A percentile compares a stretch with the other conserved stretches of the same genome.
phyloP scores from a whole-genome alignment of 2,888 invertebrate species.

The Selenia dentaria region DNA sequence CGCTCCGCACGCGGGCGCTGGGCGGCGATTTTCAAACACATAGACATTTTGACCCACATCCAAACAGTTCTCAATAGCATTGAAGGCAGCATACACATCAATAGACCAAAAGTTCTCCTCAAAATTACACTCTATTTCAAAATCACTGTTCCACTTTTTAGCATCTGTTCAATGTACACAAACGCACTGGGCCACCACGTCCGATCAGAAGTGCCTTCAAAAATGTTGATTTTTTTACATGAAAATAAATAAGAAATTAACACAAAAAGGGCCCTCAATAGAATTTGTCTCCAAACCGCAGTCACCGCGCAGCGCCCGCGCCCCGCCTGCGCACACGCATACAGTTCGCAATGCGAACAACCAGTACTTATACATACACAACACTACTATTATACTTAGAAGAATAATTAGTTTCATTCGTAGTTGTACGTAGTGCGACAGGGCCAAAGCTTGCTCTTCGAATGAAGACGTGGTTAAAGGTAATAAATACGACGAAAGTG shows the following conservation, averaged over 20 bases:
- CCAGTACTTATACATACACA: slow-evolving; percentile 71
- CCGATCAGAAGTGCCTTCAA: slow-evolving; percentile 98
- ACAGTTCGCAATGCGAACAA: slow-evolving; percentile 68
- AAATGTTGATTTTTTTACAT: slow-evolving; percentile 91
- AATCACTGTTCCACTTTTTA: slow-evolving; percentile 50
- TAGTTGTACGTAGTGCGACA: slow-evolving; percentile 78
- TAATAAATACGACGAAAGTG: no score
- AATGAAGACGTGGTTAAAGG: slow-evolving; percentile 10
- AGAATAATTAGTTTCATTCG: slow-evolving; percentile 84
- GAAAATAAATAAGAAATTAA: slow-evolving; percentile 90
- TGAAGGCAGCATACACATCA: slow-evolving; percentile 87
- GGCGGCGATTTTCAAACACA: slow-evolving; percentile 88
- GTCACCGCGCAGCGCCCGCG: slow-evolving; percentile 68
- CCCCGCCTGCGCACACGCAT: slow-evolving; percentile 57
- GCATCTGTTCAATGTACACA: slow-evolving; percentile 72
- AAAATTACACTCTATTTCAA: slow-evolving; percentile 44
- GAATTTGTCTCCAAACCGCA: slow-evolving; percentile 90
- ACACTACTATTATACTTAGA: slow-evolving; percentile 82
- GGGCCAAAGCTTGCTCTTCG: slow-evolving; percentile 47
- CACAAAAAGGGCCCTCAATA: slow-evolving; percentile 94
- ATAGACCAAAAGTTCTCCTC: slow-evolving; percentile 62
- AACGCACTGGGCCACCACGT: slow-evolving; percentile 95
- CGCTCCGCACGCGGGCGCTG: slow-evolving; percentile 62
- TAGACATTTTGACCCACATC: slow-evolving; percentile 87
- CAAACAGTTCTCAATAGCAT: slow-evolving; percentile 91